Base-by-base conservation (phyloP, 1,140 invertebrate genomes). In the Zaprionus camerounensis region DNA sequence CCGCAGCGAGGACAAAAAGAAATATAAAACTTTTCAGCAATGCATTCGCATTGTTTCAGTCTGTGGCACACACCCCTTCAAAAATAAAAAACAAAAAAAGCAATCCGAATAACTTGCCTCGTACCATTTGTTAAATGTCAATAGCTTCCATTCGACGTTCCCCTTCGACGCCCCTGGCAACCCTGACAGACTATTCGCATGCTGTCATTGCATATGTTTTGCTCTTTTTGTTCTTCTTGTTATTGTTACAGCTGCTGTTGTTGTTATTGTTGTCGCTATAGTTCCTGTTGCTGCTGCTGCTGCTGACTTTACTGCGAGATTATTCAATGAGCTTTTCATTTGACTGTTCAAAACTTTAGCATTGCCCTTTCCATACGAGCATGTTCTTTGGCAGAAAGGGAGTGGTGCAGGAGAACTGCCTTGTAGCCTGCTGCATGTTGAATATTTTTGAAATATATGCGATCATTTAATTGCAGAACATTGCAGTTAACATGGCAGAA, bases 301-400 rank as follows among this genome's bases (percentile, higher is more conserved):
- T 46, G 38, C 13, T 26, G 51, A 68, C 70, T 73, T 70, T 71
- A 41, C 61, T 66, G 38, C 55, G 71, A 70, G 70, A 82, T 82
- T 78, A 78, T 82, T 85, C 78, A 80, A 90, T 85, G 80, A 82
- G 85, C 76, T 80, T 80, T 82, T 78, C 79, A 81, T 78, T 71
- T 68, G 76, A 71, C 66, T 81, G 76, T 71, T 75, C 51, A 78
- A 81, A 81, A 81, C 44, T 78, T 75, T 72, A 57, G 65, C 77
- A 73, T 69, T 83, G 78, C 51, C 66, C 79, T 73, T 57, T 12
- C 20, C 17, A 51, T 7, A 13, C 11, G 20, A 51, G 46, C 20
- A 13, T 12, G 46, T 22, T 4, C 7, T 13, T 3, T 24, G 20
- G 9, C 12, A 13, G 20, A 3, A 2, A 22, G 20, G 17, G 11